A percentile compares a stretch with the other conserved stretches of the same genome.
These are phyloP conservation scores for Corythoichthys intestinalis DNA, from an alignment of 2,113 vertebrate species.

Conservation along the genomic window DNA sequence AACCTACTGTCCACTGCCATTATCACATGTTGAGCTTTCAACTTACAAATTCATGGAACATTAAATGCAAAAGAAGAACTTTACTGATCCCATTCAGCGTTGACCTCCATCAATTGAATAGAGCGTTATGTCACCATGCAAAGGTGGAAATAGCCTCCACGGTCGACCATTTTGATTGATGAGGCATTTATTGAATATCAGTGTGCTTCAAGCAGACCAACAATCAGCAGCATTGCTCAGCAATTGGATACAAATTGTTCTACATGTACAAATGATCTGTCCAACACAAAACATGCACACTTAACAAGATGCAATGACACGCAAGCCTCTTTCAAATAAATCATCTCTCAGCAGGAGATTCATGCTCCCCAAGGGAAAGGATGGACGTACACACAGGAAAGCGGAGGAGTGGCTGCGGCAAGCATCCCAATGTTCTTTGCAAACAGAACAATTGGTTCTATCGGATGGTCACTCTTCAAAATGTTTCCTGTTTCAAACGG, in stretches of 20 bases:
- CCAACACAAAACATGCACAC: neutral
- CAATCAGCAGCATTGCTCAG: conserved; percentile 11
- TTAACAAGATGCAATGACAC: too few species aligned
- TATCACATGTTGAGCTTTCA: neutral
- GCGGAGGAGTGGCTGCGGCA: conserved; percentile 19
- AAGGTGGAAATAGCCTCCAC: conserved; percentile 26
- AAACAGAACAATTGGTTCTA: conserved; percentile 42
- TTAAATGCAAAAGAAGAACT: neutral
- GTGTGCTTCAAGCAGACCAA: neutral
- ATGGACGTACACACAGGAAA: conserved; percentile 35
- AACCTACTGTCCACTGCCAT: too few species aligned
- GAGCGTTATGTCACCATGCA: conserved; percentile 40
- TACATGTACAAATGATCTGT: neutral
- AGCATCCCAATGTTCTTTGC: conserved; percentile 29
- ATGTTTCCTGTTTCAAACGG: conserved; percentile 42
- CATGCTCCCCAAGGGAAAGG: neutral
- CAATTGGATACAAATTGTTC: neutral
- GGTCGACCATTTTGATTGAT: conserved; percentile 67
- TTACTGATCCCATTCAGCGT: neutral
- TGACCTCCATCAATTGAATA: conserved; percentile 21
- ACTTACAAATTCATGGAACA: neutral
- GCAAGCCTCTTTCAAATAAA: neutral
- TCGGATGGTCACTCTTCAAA: conserved; percentile 33
- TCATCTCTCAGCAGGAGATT: conserved; percentile 1
- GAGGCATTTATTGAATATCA: conserved; percentile 30